phyloP scores from a whole-genome alignment of 2,113 vertebrate species.

The Kryptolebias marmoratus region DNA sequence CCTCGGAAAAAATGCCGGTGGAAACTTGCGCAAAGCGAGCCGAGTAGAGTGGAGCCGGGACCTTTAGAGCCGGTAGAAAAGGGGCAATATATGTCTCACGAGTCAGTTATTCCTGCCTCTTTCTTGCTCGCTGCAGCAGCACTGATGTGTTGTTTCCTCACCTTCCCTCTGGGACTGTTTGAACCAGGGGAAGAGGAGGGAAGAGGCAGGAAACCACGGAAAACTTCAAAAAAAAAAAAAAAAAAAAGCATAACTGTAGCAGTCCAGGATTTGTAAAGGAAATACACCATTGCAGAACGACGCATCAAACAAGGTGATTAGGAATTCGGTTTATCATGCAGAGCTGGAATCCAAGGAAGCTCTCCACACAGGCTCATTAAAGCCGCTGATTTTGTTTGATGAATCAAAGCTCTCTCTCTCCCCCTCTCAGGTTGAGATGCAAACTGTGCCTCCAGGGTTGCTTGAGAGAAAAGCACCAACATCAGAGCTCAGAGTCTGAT shows the following conservation, averaged over 20 bases:
- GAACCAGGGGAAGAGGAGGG: slow-evolving; percentile 44
- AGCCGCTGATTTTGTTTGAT: slow-evolving; percentile 50
- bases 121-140: slow-evolving; percentile 48
- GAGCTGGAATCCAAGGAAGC: slow-evolving; percentile 21
- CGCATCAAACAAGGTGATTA: slow-evolving; percentile 32
- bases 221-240: slow-evolving; percentile 26
- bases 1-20: no score
- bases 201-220: slow-evolving; percentile 25
- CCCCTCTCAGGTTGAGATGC: slow-evolving; percentile 30
- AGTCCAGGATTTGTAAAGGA: slow-evolving; percentile 32
- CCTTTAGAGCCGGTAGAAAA: no score
- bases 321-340: slow-evolving; percentile 29
- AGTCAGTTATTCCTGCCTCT: slow-evolving; percentile 21
- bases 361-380: slow-evolving; percentile 42
- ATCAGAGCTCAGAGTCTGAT: slow-evolving; percentile 15
- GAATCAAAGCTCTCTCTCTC: slow-evolving; percentile 35
- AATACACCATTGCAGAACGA: slow-evolving; percentile 23
- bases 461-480: slow-evolving; percentile 37
- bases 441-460: slow-evolving; percentile 22
- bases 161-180: slow-evolving; percentile 68
- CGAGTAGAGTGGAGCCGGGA: no score
- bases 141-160: slow-evolving; percentile 62
- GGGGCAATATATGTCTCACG: not conserved
- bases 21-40: no score
- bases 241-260: slow-evolving; percentile 32